A percentile compares a stretch with the other conserved stretches of the same genome.
These are phyloP conservation scores for Athalia rosae DNA, from an alignment of 2,888 invertebrate genomes.

Conservation along the genomic window DNA sequence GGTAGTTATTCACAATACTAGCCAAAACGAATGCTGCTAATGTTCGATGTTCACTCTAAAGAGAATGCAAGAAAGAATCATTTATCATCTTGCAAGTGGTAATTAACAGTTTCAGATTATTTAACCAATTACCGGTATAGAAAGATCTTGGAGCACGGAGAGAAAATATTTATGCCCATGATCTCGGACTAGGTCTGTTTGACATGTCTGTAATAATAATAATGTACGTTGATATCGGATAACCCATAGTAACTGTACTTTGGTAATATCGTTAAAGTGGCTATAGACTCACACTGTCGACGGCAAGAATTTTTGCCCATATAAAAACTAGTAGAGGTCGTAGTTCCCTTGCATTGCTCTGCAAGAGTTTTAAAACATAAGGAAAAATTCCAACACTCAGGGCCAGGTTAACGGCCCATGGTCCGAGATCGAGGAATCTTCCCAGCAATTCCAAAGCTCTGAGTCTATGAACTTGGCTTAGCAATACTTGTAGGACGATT, in stretches of 20 bases:
- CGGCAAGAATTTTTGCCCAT: slow-evolving; percentile 99
- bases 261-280: slow-evolving; percentile 34
- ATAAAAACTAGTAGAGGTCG: slow-evolving; percentile 96
- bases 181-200: slow-evolving; percentile 95
- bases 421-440: slow-evolving; percentile 94
- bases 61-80: slow-evolving; percentile 17
- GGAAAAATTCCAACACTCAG: slow-evolving; percentile 99
- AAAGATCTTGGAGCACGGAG: slow-evolving; percentile 90
- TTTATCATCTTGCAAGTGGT: slow-evolving; percentile 1
- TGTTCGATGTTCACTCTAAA: slow-evolving; percentile 88
- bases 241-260: slow-evolving; percentile 41
- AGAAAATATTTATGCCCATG: slow-evolving; percentile 96
- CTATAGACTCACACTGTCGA: slow-evolving; percentile 86
- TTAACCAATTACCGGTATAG: slow-evolving; percentile 81
- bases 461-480: slow-evolving; percentile 89
- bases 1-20: slow-evolving; percentile 92
- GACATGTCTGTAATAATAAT: slow-evolving; percentile 84
- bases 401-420: slow-evolving; percentile 96
- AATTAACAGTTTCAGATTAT: slow-evolving; percentile 34
- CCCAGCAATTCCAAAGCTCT: slow-evolving; percentile 96
- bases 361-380: slow-evolving; percentile 96
- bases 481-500: slow-evolving; percentile 93
- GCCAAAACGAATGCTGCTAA: slow-evolving; percentile 96
- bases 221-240: background rate
- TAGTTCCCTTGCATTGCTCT: slow-evolving; percentile 94